Evolutionary conservation across 2,888 invertebrate species (phyloP).

Genomic region (Protophormia terraenovae): DNA sequence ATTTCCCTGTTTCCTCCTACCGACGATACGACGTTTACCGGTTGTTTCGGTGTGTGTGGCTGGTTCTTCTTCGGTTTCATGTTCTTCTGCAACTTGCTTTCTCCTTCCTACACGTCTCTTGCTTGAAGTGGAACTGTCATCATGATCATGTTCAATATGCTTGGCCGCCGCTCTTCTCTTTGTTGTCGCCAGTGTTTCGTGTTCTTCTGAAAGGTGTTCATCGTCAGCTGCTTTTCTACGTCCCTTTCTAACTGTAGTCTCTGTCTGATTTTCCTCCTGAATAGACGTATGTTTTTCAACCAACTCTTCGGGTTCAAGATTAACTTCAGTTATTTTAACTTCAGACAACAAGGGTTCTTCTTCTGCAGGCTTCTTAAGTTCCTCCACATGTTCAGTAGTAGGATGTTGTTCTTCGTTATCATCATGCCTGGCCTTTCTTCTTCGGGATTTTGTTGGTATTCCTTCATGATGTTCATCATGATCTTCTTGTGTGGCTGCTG

Average conservation of each 20-base stretch:
- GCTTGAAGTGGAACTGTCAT: not conserved
- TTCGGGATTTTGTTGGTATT: not conserved
- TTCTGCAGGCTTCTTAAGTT: not conserved
- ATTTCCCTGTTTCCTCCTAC: not conserved
- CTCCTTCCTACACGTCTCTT: constrained; percentile 16
- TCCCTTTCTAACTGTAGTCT: not conserved
- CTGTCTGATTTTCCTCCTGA: not conserved
- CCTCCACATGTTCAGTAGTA: not conserved
- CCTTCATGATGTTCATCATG: constrained; percentile 8
- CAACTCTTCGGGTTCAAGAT: not conserved
- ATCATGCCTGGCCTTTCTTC: not conserved
- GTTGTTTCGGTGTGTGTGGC: not conserved
- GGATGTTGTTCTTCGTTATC: constrained; percentile 7
- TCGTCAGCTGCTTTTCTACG: constrained; percentile 16
- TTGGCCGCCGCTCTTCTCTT: constrained; percentile 5
- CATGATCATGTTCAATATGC: not conserved
- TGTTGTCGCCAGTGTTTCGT: constrained; percentile 9
- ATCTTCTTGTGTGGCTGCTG: constrained; percentile 1
- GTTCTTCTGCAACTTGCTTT: constrained; percentile 6
- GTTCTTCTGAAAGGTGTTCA: not conserved
- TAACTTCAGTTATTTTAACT: constrained; percentile 23
- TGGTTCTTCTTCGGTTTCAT: not conserved
- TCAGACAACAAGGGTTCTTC: not conserved
- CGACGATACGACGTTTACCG: not conserved
- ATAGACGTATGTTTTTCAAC: not conserved